These are phyloP conservation scores for Tetramorium bicarinatum DNA, from an alignment of 2,888 invertebrate genomes.

Conservation along the genomic window DNA sequence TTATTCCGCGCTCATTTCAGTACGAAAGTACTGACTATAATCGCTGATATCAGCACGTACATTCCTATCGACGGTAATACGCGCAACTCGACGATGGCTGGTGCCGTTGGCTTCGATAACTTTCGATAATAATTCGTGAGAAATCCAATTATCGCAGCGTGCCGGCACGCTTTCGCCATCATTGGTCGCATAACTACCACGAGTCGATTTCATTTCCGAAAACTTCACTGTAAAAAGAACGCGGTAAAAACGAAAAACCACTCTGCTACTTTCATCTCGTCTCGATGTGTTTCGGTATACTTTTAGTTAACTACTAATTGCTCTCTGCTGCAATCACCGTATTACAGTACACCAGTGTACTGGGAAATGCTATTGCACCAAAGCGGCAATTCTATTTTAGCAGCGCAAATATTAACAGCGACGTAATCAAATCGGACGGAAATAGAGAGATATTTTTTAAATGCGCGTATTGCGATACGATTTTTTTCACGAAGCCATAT, in stretches of 20 bases:
- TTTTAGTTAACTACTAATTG: conserved; percentile 17
- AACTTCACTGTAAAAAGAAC: background rate
- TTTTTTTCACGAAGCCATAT: background rate
- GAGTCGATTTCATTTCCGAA: background rate
- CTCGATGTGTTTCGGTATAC: background rate
- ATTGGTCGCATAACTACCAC: background rate
- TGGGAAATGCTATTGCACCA: background rate
- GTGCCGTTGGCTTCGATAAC: conserved; percentile 60
- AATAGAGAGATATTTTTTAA: background rate
- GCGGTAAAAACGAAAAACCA: background rate
- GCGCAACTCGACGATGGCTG: conserved; percentile 43
- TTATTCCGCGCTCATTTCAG: conserved; percentile 58
- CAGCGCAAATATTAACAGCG: background rate
- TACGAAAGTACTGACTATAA: conserved; percentile 52
- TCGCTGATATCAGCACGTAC: conserved; percentile 50
- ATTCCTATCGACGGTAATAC: conserved; percentile 52
- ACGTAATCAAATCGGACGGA: background rate
- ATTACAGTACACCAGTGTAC: background rate
- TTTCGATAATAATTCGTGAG: conserved; percentile 50
- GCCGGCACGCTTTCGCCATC: background rate
- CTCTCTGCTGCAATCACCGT: background rate
- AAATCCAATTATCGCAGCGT: conserved; percentile 65
- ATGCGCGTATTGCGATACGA: background rate
- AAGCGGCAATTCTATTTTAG: background rate
- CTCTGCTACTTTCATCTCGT: background rate